A percentile compares a stretch with the other conserved stretches of the same genome.
phyloP scores from a whole-genome alignment of 2,888 invertebrate species.

The Dysmachus trigonus region DNA sequence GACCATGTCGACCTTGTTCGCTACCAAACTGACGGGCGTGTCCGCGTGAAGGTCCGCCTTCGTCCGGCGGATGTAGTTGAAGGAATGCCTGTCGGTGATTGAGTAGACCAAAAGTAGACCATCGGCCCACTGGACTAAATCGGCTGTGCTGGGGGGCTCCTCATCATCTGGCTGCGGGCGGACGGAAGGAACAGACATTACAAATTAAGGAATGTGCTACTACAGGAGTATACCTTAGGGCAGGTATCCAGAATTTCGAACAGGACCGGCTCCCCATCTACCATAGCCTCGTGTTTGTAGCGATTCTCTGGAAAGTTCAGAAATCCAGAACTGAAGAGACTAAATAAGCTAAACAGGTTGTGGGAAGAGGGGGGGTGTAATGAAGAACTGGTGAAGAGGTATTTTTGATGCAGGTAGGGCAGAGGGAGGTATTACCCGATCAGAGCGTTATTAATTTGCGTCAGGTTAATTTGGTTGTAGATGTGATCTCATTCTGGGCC shows the following conservation, averaged over 20 bases:
- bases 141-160: slow-evolving; percentile 74
- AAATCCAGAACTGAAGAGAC: background rate
- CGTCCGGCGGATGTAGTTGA: slow-evolving; percentile 81
- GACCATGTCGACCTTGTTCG: slow-evolving; percentile 91
- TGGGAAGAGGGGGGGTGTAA: background rate
- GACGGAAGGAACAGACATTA: slow-evolving; percentile 23
- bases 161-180: slow-evolving; percentile 69
- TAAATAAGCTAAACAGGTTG: background rate
- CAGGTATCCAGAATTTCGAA: slow-evolving; percentile 93
- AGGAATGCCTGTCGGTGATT: slow-evolving; percentile 85
- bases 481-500: background rate
- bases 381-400: too few species aligned
- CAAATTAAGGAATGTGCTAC: slow-evolving; percentile 6
- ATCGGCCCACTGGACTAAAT: slow-evolving; percentile 89
- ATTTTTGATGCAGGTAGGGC: background rate
- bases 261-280: slow-evolving; percentile 88
- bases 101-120: slow-evolving; percentile 89
- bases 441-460: background rate
- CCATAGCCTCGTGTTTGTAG: slow-evolving; percentile 88
- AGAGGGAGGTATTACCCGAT: background rate
- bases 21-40: slow-evolving; percentile 84
- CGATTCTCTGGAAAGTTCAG: slow-evolving; percentile 75
- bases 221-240: slow-evolving; percentile 64
- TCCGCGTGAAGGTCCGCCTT: slow-evolving; percentile 76
- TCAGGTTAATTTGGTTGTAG: background rate